phyloP scores from a whole-genome alignment of 2,797 vertebrate genomes.

The Coregonus ussuriensis region DNA sequence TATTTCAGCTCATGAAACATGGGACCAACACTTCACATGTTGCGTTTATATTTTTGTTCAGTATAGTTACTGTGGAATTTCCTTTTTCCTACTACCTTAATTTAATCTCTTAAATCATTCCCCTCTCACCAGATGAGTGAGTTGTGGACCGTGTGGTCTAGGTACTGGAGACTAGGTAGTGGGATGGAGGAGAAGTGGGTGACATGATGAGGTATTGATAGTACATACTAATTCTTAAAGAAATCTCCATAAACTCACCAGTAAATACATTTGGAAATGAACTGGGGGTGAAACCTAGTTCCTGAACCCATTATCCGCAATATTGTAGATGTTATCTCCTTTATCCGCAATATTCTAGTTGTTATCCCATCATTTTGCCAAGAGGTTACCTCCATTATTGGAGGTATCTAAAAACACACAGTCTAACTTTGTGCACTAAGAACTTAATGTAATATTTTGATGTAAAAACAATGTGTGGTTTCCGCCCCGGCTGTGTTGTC shows the following conservation, averaged over 20 bases:
- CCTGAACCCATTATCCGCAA: background rate
- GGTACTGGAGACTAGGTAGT: background rate
- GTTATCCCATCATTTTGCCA: background rate
- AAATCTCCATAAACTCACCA: background rate
- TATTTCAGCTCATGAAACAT: too few species aligned
- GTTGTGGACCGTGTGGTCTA: background rate
- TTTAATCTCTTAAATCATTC: background rate
- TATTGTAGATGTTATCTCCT: background rate
- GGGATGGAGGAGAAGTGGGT: background rate
- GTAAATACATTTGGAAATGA: background rate
- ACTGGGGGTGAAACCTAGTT: background rate
- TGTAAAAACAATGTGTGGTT: constrained; percentile 46
- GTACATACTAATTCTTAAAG: background rate
- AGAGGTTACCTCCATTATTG: background rate
- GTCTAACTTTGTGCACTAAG: constrained; percentile 41
- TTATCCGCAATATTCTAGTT: too few species aligned
- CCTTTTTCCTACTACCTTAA: too few species aligned
- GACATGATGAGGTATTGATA: background rate
- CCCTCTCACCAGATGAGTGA: background rate
- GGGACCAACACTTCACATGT: too few species aligned
- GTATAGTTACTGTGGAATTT: too few species aligned
- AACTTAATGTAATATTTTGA: constrained; percentile 49
- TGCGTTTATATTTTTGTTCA: too few species aligned
- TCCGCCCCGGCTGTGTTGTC: constrained; percentile 29
- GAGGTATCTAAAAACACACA: background rate